Conservation (phyloP, 2,888 invertebrate genomes). For the Melangyna quadrimaculata region DNA sequence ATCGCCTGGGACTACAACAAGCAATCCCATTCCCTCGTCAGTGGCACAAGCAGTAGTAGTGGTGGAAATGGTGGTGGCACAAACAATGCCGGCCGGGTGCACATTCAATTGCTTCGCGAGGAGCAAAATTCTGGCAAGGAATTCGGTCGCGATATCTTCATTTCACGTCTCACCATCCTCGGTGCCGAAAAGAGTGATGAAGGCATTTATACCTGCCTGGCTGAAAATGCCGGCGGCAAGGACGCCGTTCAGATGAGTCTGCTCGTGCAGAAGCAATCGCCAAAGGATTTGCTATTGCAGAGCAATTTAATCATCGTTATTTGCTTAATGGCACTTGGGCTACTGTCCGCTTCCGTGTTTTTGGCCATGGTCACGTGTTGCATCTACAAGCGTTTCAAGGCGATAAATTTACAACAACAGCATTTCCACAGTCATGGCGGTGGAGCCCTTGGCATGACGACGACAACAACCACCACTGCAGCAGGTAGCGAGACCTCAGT, state of each 20-base stretch:
- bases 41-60: not conserved
- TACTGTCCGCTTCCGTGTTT: constrained; percentile 77
- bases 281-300: constrained; percentile 75
- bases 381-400: constrained; percentile 77
- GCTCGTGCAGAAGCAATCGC: constrained; percentile 75
- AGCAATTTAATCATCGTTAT: constrained; percentile 77
- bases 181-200: constrained; percentile 85
- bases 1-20: constrained; percentile 88
- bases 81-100: constrained; percentile 74
- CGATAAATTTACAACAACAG: constrained; percentile 74
- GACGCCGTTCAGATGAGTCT: constrained; percentile 86
- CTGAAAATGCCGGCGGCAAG: constrained; percentile 90
- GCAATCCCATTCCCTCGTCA: constrained; percentile 50
- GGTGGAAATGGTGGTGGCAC: not conserved
- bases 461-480: constrained; percentile 52
- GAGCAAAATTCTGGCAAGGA: constrained; percentile 78
- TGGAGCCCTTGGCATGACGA: constrained; percentile 60
- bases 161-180: constrained; percentile 84
- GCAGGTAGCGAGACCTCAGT: constrained; percentile 63
- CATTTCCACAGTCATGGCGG: constrained; percentile 73
- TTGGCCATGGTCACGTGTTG: constrained; percentile 78
- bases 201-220: constrained; percentile 89
- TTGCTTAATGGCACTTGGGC: constrained; percentile 77
- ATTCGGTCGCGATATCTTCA: constrained; percentile 76
- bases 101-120: constrained; percentile 77